Conservation (phyloP, 2,113 vertebrate species). For the Callaeas wilsoni region DNA sequence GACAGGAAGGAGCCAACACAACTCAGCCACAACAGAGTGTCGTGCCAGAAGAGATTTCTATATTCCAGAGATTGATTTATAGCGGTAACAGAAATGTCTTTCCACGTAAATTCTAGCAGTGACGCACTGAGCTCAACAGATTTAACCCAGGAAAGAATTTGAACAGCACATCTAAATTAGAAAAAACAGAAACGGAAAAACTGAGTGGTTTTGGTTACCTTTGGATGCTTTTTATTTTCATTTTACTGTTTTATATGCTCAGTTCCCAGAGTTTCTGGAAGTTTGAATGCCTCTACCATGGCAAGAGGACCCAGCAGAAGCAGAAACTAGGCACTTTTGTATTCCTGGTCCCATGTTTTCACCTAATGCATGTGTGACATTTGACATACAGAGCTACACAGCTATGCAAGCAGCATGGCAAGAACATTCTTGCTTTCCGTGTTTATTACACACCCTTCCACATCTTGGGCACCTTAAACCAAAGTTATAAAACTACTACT, state of each 20-base stretch:
- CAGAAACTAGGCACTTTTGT: background rate
- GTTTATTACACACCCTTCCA: background rate
- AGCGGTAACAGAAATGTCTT: background rate
- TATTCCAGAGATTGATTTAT: background rate
- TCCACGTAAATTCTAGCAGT: background rate
- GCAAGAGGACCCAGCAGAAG: background rate
- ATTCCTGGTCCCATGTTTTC: background rate
- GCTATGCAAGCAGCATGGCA: background rate
- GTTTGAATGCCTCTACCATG: background rate
- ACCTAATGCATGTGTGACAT: background rate
- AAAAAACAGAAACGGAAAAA: background rate
- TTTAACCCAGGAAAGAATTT: background rate
- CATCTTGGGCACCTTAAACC: background rate
- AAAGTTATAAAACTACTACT: background rate
- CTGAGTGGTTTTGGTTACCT: background rate
- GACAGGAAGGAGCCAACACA: accelerated
- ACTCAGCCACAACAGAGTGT: accelerated
- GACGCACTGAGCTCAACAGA: background rate
- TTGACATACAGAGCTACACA: background rate
- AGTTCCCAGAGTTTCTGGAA: background rate
- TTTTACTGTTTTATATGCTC: background rate
- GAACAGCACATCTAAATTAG: background rate
- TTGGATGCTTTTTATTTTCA: background rate
- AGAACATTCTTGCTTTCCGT: background rate
- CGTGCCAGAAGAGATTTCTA: background rate